Evolutionary conservation across 2,888 invertebrate genomes (phyloP), one percentile per base, ranked within the genome.

Genomic region (Thymelicus sylvestris): DNA sequence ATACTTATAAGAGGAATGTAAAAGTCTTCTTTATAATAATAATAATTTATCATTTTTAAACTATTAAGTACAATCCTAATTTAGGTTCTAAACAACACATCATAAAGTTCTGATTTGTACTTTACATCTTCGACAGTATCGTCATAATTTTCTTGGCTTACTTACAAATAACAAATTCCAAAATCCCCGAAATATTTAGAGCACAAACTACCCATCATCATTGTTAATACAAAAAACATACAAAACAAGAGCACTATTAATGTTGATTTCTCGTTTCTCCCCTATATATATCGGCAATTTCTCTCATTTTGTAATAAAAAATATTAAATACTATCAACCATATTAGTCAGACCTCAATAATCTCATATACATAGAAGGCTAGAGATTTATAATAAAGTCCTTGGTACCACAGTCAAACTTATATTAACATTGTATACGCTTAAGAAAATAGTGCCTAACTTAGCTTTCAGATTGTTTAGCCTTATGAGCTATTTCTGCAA

Each of bases 401-500:
- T 19, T 57, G 24, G n/a, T 57, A 31, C 57, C 57, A 55, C 55
- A 55, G 55, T 55, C 55, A 55, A 55, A 55, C 55, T 50, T 55
- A 55, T 12, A 8, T 8, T 55, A 19, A 19, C 6, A 24, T 24
- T 55, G 19, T 10, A 24, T n/a, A 1, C 15, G 6, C 15, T 7
- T 15, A 15, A 15, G 2, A 7, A 15, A 24, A 55, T 44, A 44
- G 44, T 44, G 12, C 44, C 13, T 57, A 57, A 13, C 13, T 57
- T 57, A 73, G 68, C 19, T 38, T 24, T 72, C 69, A 72, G 67
- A 57, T 78, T 86, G 89, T 75, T 86, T 86, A 67, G 80, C 72
- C 83, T 90, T 85, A 73, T 92, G 87, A 15, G 80, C 82, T 13
- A 94, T 91, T 82, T 93, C 88, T 0, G 94, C 95, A 55, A 93